A percentile compares a stretch with the other conserved stretches of the same genome.
These are phyloP conservation scores for Scophthalmus maximus DNA, from an alignment of 2,113 vertebrate species.

Conservation along the genomic window DNA sequence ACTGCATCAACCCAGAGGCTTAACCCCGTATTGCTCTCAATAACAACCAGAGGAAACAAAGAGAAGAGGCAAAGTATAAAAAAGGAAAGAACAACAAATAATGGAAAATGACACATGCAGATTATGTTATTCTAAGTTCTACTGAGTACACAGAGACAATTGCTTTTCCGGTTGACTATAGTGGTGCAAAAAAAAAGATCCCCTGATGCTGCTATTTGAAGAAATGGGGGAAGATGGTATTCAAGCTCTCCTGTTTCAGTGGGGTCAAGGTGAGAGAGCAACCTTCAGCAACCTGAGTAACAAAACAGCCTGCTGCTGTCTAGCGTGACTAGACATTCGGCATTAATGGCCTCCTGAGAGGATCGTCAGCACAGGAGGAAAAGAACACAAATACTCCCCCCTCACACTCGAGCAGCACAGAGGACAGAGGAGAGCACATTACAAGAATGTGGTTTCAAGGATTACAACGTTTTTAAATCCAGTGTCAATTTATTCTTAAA, in stretches of 20 bases:
- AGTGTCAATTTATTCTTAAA: conserved; percentile 25
- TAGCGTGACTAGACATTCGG: conserved; percentile 46
- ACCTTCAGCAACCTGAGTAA: conserved; percentile 75
- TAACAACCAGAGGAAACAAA: conserved; percentile 25
- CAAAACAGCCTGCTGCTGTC: conserved; percentile 69
- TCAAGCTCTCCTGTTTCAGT: conserved; percentile 75
- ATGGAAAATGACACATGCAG: conserved; percentile 13
- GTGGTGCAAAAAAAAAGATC: conserved; percentile 42
- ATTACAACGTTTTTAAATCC: conserved; percentile 17
- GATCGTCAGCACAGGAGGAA: conserved; percentile 58
- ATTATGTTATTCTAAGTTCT: background rate
- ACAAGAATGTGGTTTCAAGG: conserved; percentile 28
- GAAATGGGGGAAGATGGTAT: conserved; percentile 71
- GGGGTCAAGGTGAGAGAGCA: conserved; percentile 69
- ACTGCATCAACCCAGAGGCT: conserved; percentile 1
- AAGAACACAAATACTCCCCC: conserved; percentile 68
- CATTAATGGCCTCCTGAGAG: conserved; percentile 70
- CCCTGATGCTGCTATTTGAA: conserved; percentile 70
- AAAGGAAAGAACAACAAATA: conserved; percentile 31
- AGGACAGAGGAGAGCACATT: conserved; percentile 20
- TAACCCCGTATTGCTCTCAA: conserved; percentile 43
- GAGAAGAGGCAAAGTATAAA: background rate
- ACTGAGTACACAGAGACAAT: background rate
- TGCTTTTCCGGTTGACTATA: conserved; percentile 23
- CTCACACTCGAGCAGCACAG: conserved; percentile 31